These are phyloP conservation scores for Myrmecophaga tridactyla DNA, from an alignment of 2,113 vertebrate species.

Conservation along the genomic window DNA sequence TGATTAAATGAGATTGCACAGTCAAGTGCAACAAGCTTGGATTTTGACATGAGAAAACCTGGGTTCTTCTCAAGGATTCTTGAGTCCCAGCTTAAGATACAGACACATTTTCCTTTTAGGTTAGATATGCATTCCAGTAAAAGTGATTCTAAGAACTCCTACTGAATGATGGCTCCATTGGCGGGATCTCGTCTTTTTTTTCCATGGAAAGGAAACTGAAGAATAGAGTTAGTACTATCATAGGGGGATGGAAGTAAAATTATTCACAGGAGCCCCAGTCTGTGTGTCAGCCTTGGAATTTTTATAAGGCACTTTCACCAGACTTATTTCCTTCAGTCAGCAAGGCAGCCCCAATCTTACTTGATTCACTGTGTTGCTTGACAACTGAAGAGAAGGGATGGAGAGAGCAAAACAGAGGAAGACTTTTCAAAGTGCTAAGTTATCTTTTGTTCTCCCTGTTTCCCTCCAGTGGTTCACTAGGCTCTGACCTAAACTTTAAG, in stretches of 20 bases:
- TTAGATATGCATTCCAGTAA: neutral
- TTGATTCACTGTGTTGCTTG: too few relatives aligned
- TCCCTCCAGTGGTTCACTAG: too few relatives aligned
- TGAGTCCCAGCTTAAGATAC: neutral
- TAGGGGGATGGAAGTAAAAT: neutral
- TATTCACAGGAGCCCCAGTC: neutral
- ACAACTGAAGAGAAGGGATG: neutral
- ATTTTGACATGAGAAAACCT: neutral
- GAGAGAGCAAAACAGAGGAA: neutral
- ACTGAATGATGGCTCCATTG: neutral
- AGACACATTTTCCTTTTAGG: neutral
- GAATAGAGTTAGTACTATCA: neutral
- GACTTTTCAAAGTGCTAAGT: too few relatives aligned
- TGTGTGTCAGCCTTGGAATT: neutral
- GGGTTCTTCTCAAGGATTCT: neutral
- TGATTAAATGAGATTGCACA: neutral
- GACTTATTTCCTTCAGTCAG: neutral
- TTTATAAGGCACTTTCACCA: neutral
- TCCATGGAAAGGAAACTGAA: neutral
- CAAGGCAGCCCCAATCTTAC: neutral
- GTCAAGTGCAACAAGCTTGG: fast-evolving
- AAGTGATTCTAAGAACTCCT: neutral
- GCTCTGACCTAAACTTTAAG: too few relatives aligned
- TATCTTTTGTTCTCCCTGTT: too few relatives aligned
- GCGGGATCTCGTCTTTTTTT: neutral